phyloP scores from a whole-genome alignment of 2,888 invertebrate genomes.

The Dryadula phaetusa region DNA sequence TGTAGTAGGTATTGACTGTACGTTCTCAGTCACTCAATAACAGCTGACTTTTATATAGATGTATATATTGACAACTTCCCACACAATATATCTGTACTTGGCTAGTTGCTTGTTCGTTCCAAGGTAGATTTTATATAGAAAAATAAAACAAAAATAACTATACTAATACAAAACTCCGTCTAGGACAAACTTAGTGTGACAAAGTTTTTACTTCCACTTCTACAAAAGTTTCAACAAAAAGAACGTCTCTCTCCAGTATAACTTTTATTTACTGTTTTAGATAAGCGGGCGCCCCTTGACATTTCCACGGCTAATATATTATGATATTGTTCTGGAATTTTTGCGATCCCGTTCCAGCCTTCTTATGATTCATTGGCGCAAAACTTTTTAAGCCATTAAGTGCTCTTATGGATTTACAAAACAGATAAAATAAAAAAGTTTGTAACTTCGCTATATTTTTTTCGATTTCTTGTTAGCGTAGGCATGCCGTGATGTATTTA shows the following conservation, averaged over 20 bases:
- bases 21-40: too few species aligned
- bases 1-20: too few species aligned
- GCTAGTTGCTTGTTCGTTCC: neutral
- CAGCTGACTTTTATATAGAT: too few species aligned
- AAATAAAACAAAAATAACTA: constrained; percentile 38
- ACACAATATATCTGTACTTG: too few species aligned
- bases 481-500: too few species aligned
- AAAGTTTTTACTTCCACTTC: constrained; percentile 46
- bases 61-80: too few species aligned
- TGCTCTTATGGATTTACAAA: neutral
- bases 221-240: constrained; percentile 43
- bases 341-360: neutral
- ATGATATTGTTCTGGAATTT: constrained; percentile 39
- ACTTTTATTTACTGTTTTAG: constrained; percentile 50
- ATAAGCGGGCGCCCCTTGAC: constrained; percentile 46
- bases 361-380: constrained; percentile 23
- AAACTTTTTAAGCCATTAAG: constrained; percentile 24
- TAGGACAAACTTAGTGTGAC: constrained; percentile 42
- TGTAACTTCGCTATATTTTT: neutral
- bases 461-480: neutral
- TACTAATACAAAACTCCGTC: constrained; percentile 37
- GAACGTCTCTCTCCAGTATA: constrained; percentile 45
- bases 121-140: constrained; percentile 2
- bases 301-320: constrained; percentile 40
- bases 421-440: neutral